Evolutionary conservation across 2,113 vertebrate species (phyloP).

Genomic region (Sterrhoptilus dennistouni): DNA sequence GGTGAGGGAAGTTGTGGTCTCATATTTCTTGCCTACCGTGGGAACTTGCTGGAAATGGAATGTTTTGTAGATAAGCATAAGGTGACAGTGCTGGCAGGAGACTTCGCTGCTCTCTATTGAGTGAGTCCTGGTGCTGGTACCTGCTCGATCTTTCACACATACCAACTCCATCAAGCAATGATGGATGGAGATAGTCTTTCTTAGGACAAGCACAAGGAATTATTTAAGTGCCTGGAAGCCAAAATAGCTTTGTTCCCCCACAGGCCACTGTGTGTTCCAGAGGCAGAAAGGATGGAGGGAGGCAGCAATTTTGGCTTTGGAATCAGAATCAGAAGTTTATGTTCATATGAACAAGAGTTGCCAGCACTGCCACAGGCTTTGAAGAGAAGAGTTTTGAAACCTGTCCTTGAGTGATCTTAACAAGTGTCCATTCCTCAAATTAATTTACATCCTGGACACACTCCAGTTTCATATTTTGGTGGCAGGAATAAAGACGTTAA

Average conservation of each 20-base stretch:
- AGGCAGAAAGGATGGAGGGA: not conserved
- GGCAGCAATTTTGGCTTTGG: not conserved
- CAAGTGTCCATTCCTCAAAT: not conserved
- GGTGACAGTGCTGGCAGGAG: not conserved
- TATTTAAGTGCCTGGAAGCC: not conserved
- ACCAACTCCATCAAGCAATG: not conserved
- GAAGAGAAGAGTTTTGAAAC: not conserved
- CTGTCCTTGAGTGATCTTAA: not conserved
- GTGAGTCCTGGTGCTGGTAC: not conserved
- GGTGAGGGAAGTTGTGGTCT: not conserved
- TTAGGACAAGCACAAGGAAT: not conserved
- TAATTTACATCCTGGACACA: fast-evolving
- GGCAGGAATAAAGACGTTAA: not conserved
- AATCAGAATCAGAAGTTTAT: not conserved
- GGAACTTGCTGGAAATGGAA: not conserved
- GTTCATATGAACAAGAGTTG: not conserved
- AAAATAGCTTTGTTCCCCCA: not conserved
- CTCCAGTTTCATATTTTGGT: not conserved
- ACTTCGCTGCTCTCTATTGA: not conserved
- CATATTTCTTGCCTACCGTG: not conserved
- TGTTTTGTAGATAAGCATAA: not conserved
- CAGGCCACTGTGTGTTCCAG: not conserved
- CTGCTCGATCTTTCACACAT: not conserved
- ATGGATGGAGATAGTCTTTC: not conserved
- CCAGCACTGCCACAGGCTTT: not conserved